A percentile compares a stretch with the other conserved stretches of the same genome.
Conservation (phyloP, 2,113 vertebrate species). For the Rhizomys pruinosus region DNA sequence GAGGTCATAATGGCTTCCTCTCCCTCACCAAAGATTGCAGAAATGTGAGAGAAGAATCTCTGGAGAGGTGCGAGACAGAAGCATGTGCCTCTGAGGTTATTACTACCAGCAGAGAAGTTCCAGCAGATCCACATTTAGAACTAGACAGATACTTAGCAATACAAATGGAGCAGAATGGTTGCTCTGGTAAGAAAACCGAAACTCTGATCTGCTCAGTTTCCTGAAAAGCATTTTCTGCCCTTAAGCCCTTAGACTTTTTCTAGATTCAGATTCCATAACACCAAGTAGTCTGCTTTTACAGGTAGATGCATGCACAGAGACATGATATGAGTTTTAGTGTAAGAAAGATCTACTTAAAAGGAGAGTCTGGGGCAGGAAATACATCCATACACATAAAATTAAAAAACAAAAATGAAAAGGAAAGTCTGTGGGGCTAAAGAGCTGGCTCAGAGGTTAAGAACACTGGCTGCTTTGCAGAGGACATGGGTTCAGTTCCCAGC, state of each 20-base stretch:
- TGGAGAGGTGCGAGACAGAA: background rate
- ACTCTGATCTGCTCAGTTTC: background rate
- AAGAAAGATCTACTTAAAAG: slow-evolving; percentile 53
- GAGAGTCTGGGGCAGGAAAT: background rate
- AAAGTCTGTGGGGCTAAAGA: no score
- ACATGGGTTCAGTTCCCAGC: no score
- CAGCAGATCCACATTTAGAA: background rate
- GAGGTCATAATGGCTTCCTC: background rate
- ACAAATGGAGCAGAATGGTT: background rate
- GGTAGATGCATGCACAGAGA: background rate
- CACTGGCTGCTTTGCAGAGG: no score
- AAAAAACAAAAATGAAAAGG: no score
- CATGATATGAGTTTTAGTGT: slow-evolving; percentile 13
- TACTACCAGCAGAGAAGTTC: no score
- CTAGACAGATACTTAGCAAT: background rate
- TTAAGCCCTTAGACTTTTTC: background rate
- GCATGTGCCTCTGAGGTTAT: background rate
- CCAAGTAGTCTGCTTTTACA: background rate
- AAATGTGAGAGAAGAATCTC: no score
- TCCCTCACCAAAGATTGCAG: background rate
- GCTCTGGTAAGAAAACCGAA: slow-evolving; percentile 1
- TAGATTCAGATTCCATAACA: background rate
- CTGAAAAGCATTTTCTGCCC: background rate
- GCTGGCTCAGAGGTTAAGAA: no score
- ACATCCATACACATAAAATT: no score